phyloP scores from a whole-genome alignment of 2,888 invertebrate genomes.

The Erannis defoliaria region DNA sequence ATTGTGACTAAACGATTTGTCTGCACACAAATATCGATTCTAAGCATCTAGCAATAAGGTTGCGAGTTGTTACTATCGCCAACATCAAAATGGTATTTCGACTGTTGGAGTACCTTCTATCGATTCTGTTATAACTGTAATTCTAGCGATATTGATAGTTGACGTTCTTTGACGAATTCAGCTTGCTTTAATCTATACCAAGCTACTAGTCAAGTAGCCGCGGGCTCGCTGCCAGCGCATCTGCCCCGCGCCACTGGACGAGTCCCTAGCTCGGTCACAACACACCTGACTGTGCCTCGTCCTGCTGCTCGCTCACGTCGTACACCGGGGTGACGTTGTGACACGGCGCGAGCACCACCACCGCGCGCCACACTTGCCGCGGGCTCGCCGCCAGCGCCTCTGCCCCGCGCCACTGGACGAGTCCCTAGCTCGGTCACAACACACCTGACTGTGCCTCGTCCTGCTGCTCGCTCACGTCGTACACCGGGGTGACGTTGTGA shows the following conservation, averaged over 20 bases:
- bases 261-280: neutral
- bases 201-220: neutral
- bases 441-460: constrained; percentile 68
- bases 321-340: constrained; percentile 99
- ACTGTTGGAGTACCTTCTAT: too few species aligned
- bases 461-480: constrained; percentile 84
- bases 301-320: constrained; percentile 81
- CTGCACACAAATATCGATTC: too few species aligned
- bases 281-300: constrained; percentile 65
- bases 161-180: neutral
- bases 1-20: too few species aligned
- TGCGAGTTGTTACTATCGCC: too few species aligned
- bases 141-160: too few species aligned
- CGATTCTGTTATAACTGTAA: too few species aligned
- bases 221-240: neutral
- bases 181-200: neutral
- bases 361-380: constrained; percentile 92
- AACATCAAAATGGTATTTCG: too few species aligned
- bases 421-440: neutral
- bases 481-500: constrained; percentile 99
- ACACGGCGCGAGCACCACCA: constrained; percentile 97
- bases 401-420: neutral
- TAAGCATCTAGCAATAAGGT: too few species aligned
- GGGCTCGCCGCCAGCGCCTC: neutral
- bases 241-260: neutral